Evolutionary conservation across 2,797 vertebrate genomes (phyloP), one percentile per base, ranked within the genome.

Genomic region (Sarcoramphus papa): DNA sequence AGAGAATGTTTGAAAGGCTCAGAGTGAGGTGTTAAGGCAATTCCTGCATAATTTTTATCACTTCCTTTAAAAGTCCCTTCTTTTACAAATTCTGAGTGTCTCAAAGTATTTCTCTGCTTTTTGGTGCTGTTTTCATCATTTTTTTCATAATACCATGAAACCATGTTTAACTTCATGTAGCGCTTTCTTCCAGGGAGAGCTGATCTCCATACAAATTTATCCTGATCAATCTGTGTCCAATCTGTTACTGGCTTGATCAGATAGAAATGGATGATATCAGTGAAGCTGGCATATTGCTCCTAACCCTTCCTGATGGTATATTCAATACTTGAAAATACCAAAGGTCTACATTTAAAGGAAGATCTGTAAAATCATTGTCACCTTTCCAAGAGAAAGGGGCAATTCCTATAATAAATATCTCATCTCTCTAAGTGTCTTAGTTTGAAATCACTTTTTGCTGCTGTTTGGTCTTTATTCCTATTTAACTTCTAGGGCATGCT

Each of bases 161-260:
- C 8, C 22, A 4, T 14, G 27, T 81, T 94, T 76, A 56, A 70
- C 22, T 50, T 47, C 37, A 18, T 4, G 3, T 8, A 45, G 33
- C 1, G 1, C 28, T 82, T 93, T 82, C 60, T 85, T 91, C 79
- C 51, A 43, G 40, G 53, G 54, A 79, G 67, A 73, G 41, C 54
- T 84, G 85, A 76, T 69, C 45, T 74, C 64, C 8, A 4, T 7
- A 78, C 33, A 45, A 70, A 94, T 88, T 92, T 86, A 91, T 78
- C 72, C 50, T 64, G 82, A 91, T 94, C 85, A 94, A 6, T 95
- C 82, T 92, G 77, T 31, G 35, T 90, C 92, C 90, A 95, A 76
- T 95, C 91, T 95, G 90, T 90, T 95, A 84, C 68, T 91, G 86
- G 75, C 81, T 94, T 87, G 69, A 94, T 93, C 74, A 88, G 62